phyloP scores from a whole-genome alignment of 2,888 invertebrate genomes.

The Trichacis sp. region DNA sequence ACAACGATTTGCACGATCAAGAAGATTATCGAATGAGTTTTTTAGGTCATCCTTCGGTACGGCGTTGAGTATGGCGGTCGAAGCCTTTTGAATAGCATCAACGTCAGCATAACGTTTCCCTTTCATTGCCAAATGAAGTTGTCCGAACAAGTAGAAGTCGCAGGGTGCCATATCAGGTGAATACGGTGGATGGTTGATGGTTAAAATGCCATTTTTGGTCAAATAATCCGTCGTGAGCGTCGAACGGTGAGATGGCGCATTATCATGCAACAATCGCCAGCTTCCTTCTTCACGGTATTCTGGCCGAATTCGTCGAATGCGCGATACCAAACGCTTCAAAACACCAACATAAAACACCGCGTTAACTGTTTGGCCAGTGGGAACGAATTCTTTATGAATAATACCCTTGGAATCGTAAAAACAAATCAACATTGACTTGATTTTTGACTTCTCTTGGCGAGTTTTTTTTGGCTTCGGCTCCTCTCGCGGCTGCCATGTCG shows the following conservation, averaged over 20 bases:
- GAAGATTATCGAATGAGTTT: no score
- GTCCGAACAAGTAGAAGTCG: neutral
- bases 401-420: slow-evolving; percentile 16
- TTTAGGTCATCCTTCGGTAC: no score
- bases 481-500: slow-evolving; percentile 7
- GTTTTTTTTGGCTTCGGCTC: slow-evolving; percentile 13
- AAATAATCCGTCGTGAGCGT: neutral
- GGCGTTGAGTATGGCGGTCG: neutral
- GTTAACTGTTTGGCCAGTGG: neutral
- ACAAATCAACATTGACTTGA: slow-evolving; percentile 19
- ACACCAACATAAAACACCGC: neutral
- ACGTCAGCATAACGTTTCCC: neutral
- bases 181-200: neutral
- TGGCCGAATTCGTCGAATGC: neutral
- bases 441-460: neutral
- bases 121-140: neutral
- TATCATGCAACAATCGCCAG: neutral
- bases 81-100: neutral
- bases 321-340: neutral
- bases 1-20: no score
- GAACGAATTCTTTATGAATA: neutral
- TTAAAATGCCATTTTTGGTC: neutral
- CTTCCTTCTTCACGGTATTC: neutral
- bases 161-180: neutral
- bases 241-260: neutral